phyloP scores from a whole-genome alignment of 1,140 invertebrate species.

The Portunus trituberculatus region DNA sequence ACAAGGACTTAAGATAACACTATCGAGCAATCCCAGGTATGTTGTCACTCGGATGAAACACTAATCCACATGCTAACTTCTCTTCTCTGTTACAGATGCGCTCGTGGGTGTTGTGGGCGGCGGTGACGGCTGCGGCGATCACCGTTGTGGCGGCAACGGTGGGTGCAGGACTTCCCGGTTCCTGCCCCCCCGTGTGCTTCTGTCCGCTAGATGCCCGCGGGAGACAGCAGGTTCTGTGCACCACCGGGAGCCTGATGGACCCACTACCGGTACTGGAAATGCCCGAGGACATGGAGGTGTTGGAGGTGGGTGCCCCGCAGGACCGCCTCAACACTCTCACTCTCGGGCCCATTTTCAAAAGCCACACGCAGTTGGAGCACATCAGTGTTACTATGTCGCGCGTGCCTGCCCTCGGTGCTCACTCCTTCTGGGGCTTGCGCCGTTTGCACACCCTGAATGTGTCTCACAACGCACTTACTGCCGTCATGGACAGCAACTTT shows the following conservation, averaged over 20 bases:
- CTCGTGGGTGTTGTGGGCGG: slow-evolving; percentile 49
- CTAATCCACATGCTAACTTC: neutral
- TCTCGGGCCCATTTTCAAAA: slow-evolving; percentile 87
- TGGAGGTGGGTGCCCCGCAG: slow-evolving; percentile 86
- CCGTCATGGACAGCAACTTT: slow-evolving; percentile 82
- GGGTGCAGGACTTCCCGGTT: slow-evolving; percentile 27
- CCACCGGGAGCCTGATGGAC: slow-evolving; percentile 83
- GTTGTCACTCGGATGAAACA: neutral
- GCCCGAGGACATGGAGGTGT: slow-evolving; percentile 81
- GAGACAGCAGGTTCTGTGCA: slow-evolving; percentile 81
- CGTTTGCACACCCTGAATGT: slow-evolving; percentile 87
- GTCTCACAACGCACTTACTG: slow-evolving; percentile 88
- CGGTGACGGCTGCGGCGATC: neutral
- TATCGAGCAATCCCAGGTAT: neutral
- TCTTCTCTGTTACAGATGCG: slow-evolving; percentile 53
- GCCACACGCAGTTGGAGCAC: slow-evolving; percentile 86
- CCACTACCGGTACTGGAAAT: slow-evolving; percentile 78
- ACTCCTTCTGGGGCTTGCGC: slow-evolving; percentile 89
- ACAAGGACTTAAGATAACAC: neutral
- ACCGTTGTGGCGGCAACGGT: slow-evolving; percentile 15
- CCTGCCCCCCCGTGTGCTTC: slow-evolving; percentile 79
- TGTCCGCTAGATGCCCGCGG: slow-evolving; percentile 79
- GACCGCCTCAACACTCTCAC: slow-evolving; percentile 85
- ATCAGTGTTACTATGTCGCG: slow-evolving; percentile 88
- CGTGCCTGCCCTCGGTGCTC: slow-evolving; percentile 88